These are phyloP conservation scores for Siderastrea siderea DNA, from an alignment of 92 coral and sea anemone genomes.

Conservation along the genomic window DNA sequence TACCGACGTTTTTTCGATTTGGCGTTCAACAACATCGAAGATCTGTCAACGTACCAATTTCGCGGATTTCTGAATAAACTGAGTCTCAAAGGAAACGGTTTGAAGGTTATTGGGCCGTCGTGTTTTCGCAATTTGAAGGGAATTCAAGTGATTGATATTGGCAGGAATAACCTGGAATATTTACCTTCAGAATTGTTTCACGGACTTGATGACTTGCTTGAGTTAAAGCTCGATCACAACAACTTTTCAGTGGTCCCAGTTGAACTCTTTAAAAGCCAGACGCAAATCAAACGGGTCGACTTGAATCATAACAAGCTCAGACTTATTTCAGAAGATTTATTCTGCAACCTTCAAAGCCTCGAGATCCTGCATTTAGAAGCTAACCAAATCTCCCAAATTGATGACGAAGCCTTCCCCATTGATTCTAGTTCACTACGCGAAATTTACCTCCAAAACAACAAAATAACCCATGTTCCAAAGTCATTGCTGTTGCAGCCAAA, in stretches of 20 bases:
- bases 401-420: constrained; percentile 56
- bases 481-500: constrained; percentile 51
- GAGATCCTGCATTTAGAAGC: constrained; percentile 63
- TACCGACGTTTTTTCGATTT: constrained; percentile 49
- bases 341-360: constrained; percentile 37
- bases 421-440: constrained; percentile 61
- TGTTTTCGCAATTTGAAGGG: constrained; percentile 37
- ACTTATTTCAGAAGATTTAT: constrained; percentile 26
- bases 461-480: constrained; percentile 49
- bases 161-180: constrained; percentile 12
- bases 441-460: constrained; percentile 59
- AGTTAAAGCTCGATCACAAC: constrained; percentile 61
- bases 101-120: constrained; percentile 8
- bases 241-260: constrained; percentile 56
- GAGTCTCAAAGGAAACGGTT: constrained; percentile 31
- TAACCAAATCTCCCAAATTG: constrained; percentile 50
- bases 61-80: constrained; percentile 30
- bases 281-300: constrained; percentile 51
- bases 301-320: constrained; percentile 56
- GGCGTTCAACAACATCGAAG: constrained; percentile 33
- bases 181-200: constrained; percentile 26
- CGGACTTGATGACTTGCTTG: constrained; percentile 25
- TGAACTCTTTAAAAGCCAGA: constrained; percentile 49
- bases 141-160: constrained; percentile 25
- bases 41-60: constrained; percentile 44